These are phyloP conservation scores for Cottus gobio DNA, from an alignment of 2,113 vertebrate genomes.

Conservation along the genomic window DNA sequence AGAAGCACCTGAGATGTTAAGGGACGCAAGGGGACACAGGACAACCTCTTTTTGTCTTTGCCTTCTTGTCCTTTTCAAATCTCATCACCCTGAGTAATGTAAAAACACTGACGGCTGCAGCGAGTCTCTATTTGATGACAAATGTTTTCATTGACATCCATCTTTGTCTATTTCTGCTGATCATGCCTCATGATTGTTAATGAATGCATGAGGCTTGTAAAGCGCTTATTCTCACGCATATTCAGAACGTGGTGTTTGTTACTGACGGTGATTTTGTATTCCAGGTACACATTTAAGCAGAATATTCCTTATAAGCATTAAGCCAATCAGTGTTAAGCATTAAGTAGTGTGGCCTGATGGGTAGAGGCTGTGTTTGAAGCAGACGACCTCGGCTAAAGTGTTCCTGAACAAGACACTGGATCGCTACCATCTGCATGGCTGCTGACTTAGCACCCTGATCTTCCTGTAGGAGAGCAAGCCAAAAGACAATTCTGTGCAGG, in stretches of 20 bases:
- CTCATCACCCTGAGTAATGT: constrained; percentile 41
- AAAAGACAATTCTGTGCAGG: constrained; percentile 14
- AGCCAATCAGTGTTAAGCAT: constrained; percentile 19
- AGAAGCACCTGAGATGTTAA: constrained; percentile 98
- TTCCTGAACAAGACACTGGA: constrained; percentile 66
- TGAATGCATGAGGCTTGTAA: constrained; percentile 59
- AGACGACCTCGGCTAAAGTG: constrained; percentile 45
- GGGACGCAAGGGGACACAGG: neutral
- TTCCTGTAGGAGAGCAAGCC: constrained; percentile 18
- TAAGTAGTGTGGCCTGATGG: constrained; percentile 19
- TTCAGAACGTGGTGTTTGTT: constrained; percentile 39
- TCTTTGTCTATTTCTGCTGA: constrained; percentile 40
- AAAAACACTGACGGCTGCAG: constrained; percentile 51
- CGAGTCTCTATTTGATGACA: constrained; percentile 44
- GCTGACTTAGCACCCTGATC: constrained; percentile 42
- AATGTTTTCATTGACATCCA: constrained; percentile 29
- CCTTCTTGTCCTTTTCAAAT: constrained; percentile 37
- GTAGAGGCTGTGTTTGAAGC: neutral
- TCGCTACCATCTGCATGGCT: constrained; percentile 43
- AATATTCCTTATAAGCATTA: constrained; percentile 29
- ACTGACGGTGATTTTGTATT: constrained; percentile 38
- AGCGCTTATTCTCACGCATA: constrained; percentile 50
- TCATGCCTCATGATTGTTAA: constrained; percentile 58
- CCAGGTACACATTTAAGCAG: constrained; percentile 14
- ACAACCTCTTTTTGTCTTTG: neutral